phyloP scores from a whole-genome alignment of 2,797 vertebrate genomes.

The Morus bassanus region DNA sequence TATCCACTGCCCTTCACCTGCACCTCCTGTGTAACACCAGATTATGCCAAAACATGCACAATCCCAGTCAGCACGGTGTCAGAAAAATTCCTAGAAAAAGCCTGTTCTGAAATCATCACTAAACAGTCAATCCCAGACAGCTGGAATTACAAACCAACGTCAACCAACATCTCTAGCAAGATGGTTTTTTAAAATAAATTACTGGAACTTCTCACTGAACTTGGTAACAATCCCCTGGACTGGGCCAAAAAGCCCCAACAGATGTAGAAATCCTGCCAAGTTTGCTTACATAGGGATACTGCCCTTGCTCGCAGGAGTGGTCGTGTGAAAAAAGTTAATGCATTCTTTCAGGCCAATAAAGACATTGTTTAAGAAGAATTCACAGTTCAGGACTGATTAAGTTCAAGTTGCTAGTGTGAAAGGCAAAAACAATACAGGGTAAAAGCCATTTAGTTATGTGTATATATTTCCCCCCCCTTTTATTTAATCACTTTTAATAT shows the following conservation, averaged over 20 bases:
- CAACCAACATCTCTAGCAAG: not conserved
- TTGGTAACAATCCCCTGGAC: not conserved
- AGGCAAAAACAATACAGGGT: not conserved
- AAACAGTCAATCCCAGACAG: not conserved
- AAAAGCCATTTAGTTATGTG: not conserved
- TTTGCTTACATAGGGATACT: not conserved
- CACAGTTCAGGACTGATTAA: not conserved
- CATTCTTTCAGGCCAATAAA: not conserved
- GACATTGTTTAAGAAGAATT: not conserved
- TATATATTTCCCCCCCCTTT: not conserved
- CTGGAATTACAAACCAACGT: not conserved
- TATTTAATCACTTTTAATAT: not conserved
- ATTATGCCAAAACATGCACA: not conserved
- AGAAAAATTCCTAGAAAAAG: not conserved
- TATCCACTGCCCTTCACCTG: not conserved
- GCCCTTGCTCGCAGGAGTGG: not conserved
- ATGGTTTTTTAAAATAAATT: not conserved
- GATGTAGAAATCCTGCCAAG: not conserved
- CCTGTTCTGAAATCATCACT: not conserved
- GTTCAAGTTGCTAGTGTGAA: not conserved
- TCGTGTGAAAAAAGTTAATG: not conserved
- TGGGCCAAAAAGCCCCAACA: not conserved
- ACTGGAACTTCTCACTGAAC: not conserved
- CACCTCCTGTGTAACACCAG: not conserved
- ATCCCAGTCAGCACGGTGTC: accelerated